Conservation (phyloP, 2,113 vertebrate species). For the Vimba vimba region DNA sequence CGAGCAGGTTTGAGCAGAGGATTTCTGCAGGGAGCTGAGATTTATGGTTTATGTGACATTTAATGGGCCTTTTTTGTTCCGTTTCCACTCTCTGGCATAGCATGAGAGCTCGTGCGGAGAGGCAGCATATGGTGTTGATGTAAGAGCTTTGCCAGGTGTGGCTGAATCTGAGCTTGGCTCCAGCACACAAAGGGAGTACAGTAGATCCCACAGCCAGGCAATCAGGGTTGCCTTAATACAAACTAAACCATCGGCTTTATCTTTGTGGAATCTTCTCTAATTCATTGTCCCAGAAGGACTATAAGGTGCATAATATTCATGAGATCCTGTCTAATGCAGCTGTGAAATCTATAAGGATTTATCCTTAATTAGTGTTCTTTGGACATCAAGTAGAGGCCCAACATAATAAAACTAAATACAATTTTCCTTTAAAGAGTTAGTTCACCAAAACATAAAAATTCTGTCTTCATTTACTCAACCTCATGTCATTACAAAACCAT, state of each 20-base stretch:
- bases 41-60: constrained; percentile 50
- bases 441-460: not conserved
- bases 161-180: constrained; percentile 32
- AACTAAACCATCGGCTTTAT: not conserved
- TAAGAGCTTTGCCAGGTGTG: constrained; percentile 50
- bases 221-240: constrained; percentile 6
- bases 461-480: not conserved
- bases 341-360: not conserved
- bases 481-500: not conserved
- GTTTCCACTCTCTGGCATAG: constrained; percentile 36
- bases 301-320: not conserved
- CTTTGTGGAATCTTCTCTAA: not conserved
- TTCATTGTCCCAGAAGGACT: not conserved
- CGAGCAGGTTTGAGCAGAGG: constrained; percentile 43
- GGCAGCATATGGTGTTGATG: constrained; percentile 52
- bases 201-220: constrained; percentile 17
- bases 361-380: not conserved
- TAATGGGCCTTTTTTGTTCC: constrained; percentile 35
- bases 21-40: constrained; percentile 40
- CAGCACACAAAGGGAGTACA: constrained; percentile 21
- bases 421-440: not conserved
- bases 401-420: not conserved
- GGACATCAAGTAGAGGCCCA: not conserved
- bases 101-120: constrained; percentile 30
- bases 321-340: not conserved